Evolutionary conservation across 2,888 invertebrate genomes (phyloP).

Genomic region (Diadromus collaris): DNA sequence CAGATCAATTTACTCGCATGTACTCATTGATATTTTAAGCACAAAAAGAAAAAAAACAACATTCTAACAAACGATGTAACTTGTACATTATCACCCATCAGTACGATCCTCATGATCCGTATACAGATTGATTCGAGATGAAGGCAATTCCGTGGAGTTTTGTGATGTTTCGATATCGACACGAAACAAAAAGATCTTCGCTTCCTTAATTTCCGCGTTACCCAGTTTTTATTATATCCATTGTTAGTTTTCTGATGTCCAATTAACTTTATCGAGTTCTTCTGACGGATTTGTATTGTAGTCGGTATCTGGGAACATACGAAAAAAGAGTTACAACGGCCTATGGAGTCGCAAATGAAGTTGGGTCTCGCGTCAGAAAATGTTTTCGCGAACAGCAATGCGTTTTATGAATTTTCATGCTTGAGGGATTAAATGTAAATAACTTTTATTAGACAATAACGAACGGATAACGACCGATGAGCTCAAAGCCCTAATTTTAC

Average conservation of each 20-base stretch:
- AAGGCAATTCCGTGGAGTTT: slow-evolving; percentile 27
- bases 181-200: not conserved
- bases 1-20: slow-evolving; percentile 25
- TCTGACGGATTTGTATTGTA: not conserved
- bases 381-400: not conserved
- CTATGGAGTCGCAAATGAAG: not conserved
- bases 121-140: slow-evolving; percentile 40
- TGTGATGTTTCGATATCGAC: not conserved
- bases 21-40: slow-evolving; percentile 29
- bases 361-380: not conserved
- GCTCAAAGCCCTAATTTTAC: not conserved
- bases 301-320: not conserved
- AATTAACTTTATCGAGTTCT: not conserved
- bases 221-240: not conserved
- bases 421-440: not conserved
- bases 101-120: slow-evolving; percentile 23
- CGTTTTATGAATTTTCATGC: not conserved
- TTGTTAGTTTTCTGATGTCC: not conserved
- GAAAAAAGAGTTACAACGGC: not conserved
- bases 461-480: no score
- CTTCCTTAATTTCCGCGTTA: not conserved
- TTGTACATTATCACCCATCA: slow-evolving; percentile 44
- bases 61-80: slow-evolving; percentile 51
- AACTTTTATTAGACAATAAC: not conserved
- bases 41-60: slow-evolving; percentile 47